Evolutionary conservation across 2,797 vertebrate genomes (phyloP).

Genomic region (Manis javanica): DNA sequence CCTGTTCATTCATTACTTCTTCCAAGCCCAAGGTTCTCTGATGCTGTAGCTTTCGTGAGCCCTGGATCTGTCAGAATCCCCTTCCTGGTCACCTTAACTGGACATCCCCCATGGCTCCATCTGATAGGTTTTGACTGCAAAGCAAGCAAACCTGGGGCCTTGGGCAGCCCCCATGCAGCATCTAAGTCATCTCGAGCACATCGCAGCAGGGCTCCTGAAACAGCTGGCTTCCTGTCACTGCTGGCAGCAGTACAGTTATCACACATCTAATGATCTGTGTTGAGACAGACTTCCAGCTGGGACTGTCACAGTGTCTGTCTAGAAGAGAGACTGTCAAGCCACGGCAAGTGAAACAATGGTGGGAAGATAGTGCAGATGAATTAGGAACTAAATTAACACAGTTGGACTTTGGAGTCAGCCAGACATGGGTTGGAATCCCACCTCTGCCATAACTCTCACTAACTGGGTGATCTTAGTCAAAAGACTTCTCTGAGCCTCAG

Average conservation of each 20-base stretch:
- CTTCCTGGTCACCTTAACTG: not conserved
- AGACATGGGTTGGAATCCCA: not conserved
- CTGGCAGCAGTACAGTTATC: not conserved
- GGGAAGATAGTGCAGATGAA: not conserved
- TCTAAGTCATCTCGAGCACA: not conserved
- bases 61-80: not conserved
- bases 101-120: not conserved
- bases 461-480: not conserved
- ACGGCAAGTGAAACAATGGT: not conserved
- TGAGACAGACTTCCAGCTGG: constrained; percentile 70
- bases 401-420: not conserved
- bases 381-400: not conserved
- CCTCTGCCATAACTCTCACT: not conserved
- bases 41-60: not conserved
- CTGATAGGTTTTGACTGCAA: not conserved
- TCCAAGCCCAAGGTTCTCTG: not conserved
- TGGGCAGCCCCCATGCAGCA: not conserved
- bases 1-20: not conserved
- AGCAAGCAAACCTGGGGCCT: not conserved
- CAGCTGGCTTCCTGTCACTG: constrained; percentile 55
- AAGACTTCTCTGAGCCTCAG: not conserved
- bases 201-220: not conserved
- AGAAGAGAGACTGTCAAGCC: not conserved
- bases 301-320: not conserved
- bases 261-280: constrained; percentile 53